Evolutionary conservation across 2,113 vertebrate species (phyloP).

Genomic region (Meriones unguiculatus): DNA sequence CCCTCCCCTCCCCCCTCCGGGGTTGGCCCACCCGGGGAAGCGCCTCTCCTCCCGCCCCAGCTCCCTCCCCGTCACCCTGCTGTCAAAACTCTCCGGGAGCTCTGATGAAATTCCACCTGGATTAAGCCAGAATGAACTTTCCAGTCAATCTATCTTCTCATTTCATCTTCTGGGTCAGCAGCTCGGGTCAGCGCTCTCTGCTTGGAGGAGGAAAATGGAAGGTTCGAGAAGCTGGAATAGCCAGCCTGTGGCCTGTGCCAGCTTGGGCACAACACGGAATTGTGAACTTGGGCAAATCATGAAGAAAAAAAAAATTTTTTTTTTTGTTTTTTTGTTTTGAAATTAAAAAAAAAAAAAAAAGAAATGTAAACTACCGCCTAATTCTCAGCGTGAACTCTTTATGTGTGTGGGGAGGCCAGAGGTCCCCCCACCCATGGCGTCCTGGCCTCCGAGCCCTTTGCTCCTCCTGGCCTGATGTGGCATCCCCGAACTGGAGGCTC

Average conservation of each 20-base stretch:
- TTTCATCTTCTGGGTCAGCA: background rate
- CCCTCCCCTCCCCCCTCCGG: background rate
- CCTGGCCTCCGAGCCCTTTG: background rate
- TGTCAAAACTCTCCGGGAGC: background rate
- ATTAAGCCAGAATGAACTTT: background rate
- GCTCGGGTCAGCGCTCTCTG: background rate
- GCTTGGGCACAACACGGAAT: background rate
- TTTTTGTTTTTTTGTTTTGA: too few species aligned
- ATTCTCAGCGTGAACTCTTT: background rate
- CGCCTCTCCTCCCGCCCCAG: background rate
- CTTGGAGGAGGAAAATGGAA: background rate
- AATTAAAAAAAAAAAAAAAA: background rate
- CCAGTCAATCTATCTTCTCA: rapidly evolving
- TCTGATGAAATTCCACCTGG: background rate
- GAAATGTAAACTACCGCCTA: background rate
- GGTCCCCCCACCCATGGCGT: rapidly evolving
- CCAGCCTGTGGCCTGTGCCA: background rate
- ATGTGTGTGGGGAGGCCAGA: too few species aligned
- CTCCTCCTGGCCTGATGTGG: background rate
- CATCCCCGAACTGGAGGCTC: background rate
- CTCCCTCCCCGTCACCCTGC: rapidly evolving
- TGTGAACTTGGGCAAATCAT: background rate
- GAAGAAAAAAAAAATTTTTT: background rate
- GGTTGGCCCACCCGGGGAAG: background rate
- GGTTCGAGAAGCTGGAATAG: background rate